Percentiles rank a stretch among this genome's conserved stretches.
Evolutionary conservation across 2,888 invertebrate genomes (phyloP).

Genomic region (Phyllotreta striolata): DNA sequence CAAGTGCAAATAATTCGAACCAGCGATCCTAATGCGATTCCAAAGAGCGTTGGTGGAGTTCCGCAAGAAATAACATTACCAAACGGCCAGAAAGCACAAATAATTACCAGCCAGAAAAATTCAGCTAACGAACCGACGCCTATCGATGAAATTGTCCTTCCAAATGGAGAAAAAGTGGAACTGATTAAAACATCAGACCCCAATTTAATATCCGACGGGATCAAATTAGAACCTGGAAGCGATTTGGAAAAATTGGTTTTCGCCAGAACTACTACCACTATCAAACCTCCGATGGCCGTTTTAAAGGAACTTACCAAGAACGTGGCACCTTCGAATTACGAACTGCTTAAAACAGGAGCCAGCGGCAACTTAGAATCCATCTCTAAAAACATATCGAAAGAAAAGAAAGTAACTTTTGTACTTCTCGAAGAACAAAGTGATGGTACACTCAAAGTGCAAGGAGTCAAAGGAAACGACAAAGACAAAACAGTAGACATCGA

Average conservation of each 20-base stretch:
- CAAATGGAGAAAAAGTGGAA: constrained; percentile 57
- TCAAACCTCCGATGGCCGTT: constrained; percentile 71
- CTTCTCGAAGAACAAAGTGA: constrained; percentile 86
- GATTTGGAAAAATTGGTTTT: constrained; percentile 55
- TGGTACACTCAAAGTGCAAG: constrained; percentile 85
- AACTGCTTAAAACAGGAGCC: constrained; percentile 78
- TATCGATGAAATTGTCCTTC: constrained; percentile 55
- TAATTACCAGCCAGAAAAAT: constrained; percentile 60
- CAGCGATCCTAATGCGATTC: constrained; percentile 41
- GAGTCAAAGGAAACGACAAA: constrained; percentile 79
- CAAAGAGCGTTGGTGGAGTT: constrained; percentile 61
- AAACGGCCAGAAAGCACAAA: constrained; percentile 77
- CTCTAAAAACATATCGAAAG: constrained; percentile 68
- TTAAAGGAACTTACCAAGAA: constrained; percentile 83
- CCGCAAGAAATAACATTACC: constrained; percentile 74
- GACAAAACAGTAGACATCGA: constrained; percentile 80
- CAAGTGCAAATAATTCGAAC: constrained; percentile 71
- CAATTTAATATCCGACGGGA: constrained; percentile 66
- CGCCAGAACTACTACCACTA: constrained; percentile 62
- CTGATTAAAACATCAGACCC: constrained; percentile 72
- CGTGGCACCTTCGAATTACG: constrained; percentile 80
- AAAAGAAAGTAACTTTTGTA: constrained; percentile 87
- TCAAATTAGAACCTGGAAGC: constrained; percentile 60
- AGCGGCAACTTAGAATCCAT: constrained; percentile 78
- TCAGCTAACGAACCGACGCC: constrained; percentile 38